Evolutionary conservation across 1,140 invertebrate genomes (phyloP), one percentile per base, ranked within the genome.

Genomic region (Latrodectus geometricus): DNA sequence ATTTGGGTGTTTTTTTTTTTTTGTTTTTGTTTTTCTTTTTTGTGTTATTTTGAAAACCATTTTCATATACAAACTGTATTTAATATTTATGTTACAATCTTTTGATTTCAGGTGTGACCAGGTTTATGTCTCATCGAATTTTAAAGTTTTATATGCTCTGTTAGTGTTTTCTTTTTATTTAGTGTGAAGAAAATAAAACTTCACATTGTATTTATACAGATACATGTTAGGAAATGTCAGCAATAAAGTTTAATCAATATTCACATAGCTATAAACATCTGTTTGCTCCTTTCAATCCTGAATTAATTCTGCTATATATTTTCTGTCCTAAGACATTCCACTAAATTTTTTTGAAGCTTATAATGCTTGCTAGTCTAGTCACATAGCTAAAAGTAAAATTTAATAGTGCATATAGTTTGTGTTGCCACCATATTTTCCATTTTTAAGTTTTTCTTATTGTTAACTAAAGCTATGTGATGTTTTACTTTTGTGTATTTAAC

Each of bases 21-120:
- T 35, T 35, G 35, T 35, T 35, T 35, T 35, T 35, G 2, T 35
- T 69, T 89, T 88, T 88, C 88, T 88, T 88, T 88, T 87, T 89
- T 89, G 89, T 89, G 90, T 90, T 89, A 90, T 90, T 90, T 90
- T 89, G 88, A 89, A 89, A 90, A 89, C 89, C 88, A 89, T 90
- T 90, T 90, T 90, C 89, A 89, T 90, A 90, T 90, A 90, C 89
- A 90, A 61, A 89, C 88, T 90, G 89, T 90, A 90, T 89, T 89
- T 89, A 80, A 89, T 88, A 86, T 89, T 87, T 88, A 89, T 88
- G 89, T 89, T 89, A 89, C 88, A 87, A 83, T 88, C 68, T 87
- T 88, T 88, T 85, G 75, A 78, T 88, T 84, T 70, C 21, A 76
- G 72, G 80, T 83, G 87, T 88, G 87, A 84, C 81, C 81, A 81